phyloP scores from a whole-genome alignment of 2,113 vertebrate genomes.

The Fregetta grallaria region DNA sequence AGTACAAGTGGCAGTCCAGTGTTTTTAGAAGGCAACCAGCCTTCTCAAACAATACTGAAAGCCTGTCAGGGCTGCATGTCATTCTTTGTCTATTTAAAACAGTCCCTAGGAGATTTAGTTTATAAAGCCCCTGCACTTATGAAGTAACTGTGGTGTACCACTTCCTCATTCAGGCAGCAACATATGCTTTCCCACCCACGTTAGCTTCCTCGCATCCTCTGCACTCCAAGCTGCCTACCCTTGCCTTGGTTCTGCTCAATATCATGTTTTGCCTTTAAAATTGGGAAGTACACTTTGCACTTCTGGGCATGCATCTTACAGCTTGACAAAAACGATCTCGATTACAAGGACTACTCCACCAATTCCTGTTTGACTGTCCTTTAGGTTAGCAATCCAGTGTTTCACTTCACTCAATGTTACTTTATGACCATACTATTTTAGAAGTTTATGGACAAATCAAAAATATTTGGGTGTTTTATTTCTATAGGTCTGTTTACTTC shows the following conservation, averaged over 20 bases:
- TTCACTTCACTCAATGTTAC: background rate
- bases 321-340: background rate
- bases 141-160: conserved; percentile 86
- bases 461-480: background rate
- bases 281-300: background rate
- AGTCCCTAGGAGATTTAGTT: conserved; percentile 72
- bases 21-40: conserved; percentile 64
- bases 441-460: background rate
- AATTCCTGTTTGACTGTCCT: background rate
- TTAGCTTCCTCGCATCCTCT: conserved; percentile 49
- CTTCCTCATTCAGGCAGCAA: conserved; percentile 83
- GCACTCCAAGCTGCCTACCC: conserved; percentile 20
- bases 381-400: background rate
- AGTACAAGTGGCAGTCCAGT: conserved; percentile 52
- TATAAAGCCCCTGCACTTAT: conserved; percentile 81
- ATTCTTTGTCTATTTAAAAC: conserved; percentile 76
- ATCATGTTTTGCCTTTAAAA: conserved; percentile 16
- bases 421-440: background rate
- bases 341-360: background rate
- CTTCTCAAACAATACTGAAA: conserved; percentile 61
- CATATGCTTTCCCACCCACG: conserved; percentile 86
- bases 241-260: conserved; percentile 3
- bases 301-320: background rate
- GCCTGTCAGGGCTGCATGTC: conserved; percentile 64
- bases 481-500: background rate